A percentile compares a stretch with the other conserved stretches of the same genome.
These are phyloP conservation scores for Pangasius krempfi DNA, from an alignment of 2,797 vertebrate species.

Conservation along the genomic window DNA sequence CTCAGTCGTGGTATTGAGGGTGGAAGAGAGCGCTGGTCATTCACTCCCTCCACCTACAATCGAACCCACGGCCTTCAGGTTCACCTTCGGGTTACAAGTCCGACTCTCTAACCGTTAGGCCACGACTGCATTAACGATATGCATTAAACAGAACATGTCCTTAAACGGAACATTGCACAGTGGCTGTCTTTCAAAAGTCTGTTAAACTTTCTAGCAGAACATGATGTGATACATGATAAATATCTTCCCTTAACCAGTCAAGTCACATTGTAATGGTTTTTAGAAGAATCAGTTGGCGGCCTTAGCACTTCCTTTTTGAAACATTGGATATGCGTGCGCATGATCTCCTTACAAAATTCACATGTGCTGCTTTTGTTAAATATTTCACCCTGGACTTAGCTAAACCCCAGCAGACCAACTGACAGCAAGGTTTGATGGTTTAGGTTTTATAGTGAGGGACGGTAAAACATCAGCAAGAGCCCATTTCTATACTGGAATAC, in stretches of 20 bases:
- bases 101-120: too few species aligned
- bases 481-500: not conserved
- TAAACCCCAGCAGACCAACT: constrained; percentile 2
- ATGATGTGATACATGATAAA: not conserved
- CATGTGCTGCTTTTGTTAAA: not conserved
- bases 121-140: too few species aligned
- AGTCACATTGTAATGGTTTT: not conserved
- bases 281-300: not conserved
- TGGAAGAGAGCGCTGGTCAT: too few species aligned
- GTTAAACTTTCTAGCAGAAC: not conserved
- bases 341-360: not conserved
- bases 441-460: not conserved
- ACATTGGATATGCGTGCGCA: not conserved
- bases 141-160: not conserved
- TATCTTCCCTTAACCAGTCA: not conserved
- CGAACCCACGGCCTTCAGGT: too few species aligned
- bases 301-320: not conserved
- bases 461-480: too few species aligned
- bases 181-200: not conserved
- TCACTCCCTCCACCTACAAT: too few species aligned
- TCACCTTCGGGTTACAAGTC: too few species aligned
- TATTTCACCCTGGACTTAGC: not conserved
- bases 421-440: not conserved
- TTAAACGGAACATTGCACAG: not conserved
- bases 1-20: too few species aligned